Conservation (phyloP, 2,888 invertebrate species). For the Auanema sp. region DNA sequence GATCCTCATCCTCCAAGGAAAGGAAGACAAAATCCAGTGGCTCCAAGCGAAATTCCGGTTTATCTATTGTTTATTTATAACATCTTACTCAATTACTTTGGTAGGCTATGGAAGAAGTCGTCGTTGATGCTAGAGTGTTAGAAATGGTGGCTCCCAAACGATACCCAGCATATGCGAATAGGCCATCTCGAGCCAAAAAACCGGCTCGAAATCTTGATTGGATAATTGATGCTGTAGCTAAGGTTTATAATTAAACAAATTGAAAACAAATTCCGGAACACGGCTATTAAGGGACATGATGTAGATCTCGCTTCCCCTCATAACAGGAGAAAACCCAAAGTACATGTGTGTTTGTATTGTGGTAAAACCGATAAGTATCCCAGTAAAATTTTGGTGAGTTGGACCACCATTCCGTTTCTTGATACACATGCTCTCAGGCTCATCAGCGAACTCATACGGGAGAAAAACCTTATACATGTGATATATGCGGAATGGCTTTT, state of each 20-base stretch:
- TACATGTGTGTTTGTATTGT: slow-evolving; percentile 50
- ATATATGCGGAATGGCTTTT: slow-evolving; percentile 51
- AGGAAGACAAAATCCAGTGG: slow-evolving; percentile 8
- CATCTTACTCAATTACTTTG: too few relatives aligned
- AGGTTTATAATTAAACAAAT: slow-evolving; percentile 13
- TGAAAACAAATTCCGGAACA: background rate
- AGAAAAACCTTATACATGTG: slow-evolving; percentile 53
- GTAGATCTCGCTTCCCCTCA: slow-evolving; percentile 50
- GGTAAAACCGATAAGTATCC: slow-evolving; percentile 55
- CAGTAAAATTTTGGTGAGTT: slow-evolving; percentile 45
- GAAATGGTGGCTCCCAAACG: slow-evolving; percentile 31
- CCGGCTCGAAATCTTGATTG: slow-evolving; percentile 48
- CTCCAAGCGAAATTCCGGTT: too few relatives aligned
- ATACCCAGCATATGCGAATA: background rate
- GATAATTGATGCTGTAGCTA: slow-evolving; percentile 56
- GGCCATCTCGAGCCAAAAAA: slow-evolving; percentile 16
- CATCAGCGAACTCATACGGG: slow-evolving; percentile 57
- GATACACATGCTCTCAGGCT: slow-evolving; percentile 27
- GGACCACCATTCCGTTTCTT: background rate
- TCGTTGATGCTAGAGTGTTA: slow-evolving; percentile 29
- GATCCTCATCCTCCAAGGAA: slow-evolving; percentile 39
- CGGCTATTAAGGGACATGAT: slow-evolving; percentile 33
- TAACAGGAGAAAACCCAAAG: slow-evolving; percentile 44
- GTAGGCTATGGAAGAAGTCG: slow-evolving; percentile 21
- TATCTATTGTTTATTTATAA: too few relatives aligned